Percentiles rank a stretch among this genome's conserved stretches.
These are phyloP conservation scores for Rutilus rutilus DNA, from an alignment of 2,113 vertebrate species.

Conservation along the genomic window DNA sequence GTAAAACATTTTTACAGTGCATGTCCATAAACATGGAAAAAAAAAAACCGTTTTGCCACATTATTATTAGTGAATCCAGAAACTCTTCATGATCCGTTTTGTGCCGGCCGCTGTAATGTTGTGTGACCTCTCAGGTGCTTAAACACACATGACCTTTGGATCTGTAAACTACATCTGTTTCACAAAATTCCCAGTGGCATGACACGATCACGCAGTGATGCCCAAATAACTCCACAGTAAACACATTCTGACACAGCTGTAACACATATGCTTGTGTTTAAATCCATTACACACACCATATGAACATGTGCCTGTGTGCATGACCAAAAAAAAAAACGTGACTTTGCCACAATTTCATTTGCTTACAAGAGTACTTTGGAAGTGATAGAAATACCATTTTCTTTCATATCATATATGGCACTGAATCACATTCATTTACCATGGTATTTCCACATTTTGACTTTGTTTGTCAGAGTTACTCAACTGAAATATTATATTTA, in stretches of 20 bases:
- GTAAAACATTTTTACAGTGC: too few species aligned
- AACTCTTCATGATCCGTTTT: not conserved
- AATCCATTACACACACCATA: not conserved
- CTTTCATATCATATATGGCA: not conserved
- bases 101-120: not conserved
- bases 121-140: slow-evolving; percentile 23
- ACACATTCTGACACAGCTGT: slow-evolving; percentile 11
- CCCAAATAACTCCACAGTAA: not conserved
- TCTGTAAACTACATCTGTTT: slow-evolving; percentile 44
- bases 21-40: not conserved
- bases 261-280: not conserved
- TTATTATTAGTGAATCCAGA: not conserved
- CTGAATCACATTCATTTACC: not conserved
- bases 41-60: not conserved
- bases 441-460: not conserved
- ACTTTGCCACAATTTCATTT: not conserved
- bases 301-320: not conserved
- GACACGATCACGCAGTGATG: not conserved
- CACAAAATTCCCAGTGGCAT: slow-evolving; percentile 17
- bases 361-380: not conserved
- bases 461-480: not conserved
- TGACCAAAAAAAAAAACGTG: not conserved
- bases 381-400: not conserved
- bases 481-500: not conserved
- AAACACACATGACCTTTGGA: slow-evolving; percentile 59